phyloP scores from a whole-genome alignment of 2,888 invertebrate species.

The Cheiracanthium punctorium region DNA sequence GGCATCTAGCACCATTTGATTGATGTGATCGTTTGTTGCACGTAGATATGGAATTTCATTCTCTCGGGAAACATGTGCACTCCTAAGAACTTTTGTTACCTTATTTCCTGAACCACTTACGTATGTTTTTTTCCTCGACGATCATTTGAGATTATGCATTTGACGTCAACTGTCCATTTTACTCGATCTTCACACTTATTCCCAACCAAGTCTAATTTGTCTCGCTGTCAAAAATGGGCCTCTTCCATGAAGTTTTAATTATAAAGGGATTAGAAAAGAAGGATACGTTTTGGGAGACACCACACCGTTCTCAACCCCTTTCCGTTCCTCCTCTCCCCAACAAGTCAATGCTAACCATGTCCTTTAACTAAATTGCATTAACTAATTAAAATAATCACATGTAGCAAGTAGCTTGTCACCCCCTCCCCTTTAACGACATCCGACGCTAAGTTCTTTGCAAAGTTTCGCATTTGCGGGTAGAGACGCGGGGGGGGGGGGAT shows the following conservation, averaged over 20 bases:
- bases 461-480: too few species aligned
- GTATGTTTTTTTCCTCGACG: too few species aligned
- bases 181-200: not conserved
- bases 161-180: not conserved
- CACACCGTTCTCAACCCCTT: not conserved
- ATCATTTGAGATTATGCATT: not conserved
- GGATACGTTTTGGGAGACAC: too few species aligned
- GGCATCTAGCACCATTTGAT: too few species aligned
- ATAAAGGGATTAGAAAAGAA: slow-evolving; percentile 16
- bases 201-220: not conserved
- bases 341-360: slow-evolving; percentile 28
- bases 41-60: too few species aligned
- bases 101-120: too few species aligned
- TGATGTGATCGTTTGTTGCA: too few species aligned
- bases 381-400: slow-evolving; percentile 67
- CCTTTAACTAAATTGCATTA: slow-evolving; percentile 60
- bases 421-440: slow-evolving; percentile 32
- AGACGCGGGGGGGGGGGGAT: not conserved
- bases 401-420: slow-evolving; percentile 46
- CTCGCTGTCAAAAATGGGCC: not conserved
- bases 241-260: not conserved
- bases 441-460: slow-evolving; percentile 13
- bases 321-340: not conserved
- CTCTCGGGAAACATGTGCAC: too few species aligned
- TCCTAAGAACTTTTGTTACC: too few species aligned